Evolutionary conservation across 1,140 invertebrate genomes (phyloP).

Genomic region (Papilio aristodemus): DNA sequence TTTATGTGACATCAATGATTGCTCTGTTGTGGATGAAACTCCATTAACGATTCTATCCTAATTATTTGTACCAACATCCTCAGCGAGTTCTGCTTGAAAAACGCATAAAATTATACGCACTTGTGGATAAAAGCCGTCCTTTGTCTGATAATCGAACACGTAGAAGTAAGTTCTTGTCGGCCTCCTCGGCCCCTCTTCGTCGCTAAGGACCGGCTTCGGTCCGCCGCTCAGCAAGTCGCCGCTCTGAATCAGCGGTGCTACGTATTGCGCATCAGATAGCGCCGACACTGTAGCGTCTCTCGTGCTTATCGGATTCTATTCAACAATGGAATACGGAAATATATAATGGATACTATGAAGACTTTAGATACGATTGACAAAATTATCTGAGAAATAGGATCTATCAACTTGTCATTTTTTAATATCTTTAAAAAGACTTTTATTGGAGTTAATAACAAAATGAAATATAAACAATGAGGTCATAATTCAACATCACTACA

Average conservation of each 20-base stretch:
- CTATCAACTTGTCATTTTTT: constrained; percentile 7
- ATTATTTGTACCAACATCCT: too few relatives aligned
- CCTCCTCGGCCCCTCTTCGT: constrained; percentile 78
- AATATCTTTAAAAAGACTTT: background rate
- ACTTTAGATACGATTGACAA: constrained; percentile 19
- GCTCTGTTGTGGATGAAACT: too few relatives aligned
- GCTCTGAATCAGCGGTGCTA: constrained; percentile 91
- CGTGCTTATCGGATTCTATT: constrained; percentile 93
- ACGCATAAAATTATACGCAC: constrained; percentile 73
- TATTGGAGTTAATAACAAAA: too few relatives aligned
- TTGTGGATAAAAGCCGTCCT: constrained; percentile 93
- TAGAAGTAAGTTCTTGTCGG: constrained; percentile 90
- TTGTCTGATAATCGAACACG: constrained; percentile 96
- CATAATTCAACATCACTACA: too few relatives aligned
- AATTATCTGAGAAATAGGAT: background rate
- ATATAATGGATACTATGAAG: constrained; percentile 25
- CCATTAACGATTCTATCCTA: too few relatives aligned
- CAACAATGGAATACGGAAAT: constrained; percentile 16
- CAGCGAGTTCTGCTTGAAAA: too few relatives aligned
- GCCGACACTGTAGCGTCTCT: constrained; percentile 95
- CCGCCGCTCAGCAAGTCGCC: constrained; percentile 87
- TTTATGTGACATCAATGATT: background rate
- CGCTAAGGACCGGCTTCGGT: constrained; percentile 73
- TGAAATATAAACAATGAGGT: too few relatives aligned
- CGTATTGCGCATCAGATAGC: constrained; percentile 94